Percentiles rank a stretch among this genome's conserved stretches.
These are phyloP conservation scores for Alfaro cultratus DNA, from an alignment of 2,797 vertebrate genomes.

Conservation along the genomic window DNA sequence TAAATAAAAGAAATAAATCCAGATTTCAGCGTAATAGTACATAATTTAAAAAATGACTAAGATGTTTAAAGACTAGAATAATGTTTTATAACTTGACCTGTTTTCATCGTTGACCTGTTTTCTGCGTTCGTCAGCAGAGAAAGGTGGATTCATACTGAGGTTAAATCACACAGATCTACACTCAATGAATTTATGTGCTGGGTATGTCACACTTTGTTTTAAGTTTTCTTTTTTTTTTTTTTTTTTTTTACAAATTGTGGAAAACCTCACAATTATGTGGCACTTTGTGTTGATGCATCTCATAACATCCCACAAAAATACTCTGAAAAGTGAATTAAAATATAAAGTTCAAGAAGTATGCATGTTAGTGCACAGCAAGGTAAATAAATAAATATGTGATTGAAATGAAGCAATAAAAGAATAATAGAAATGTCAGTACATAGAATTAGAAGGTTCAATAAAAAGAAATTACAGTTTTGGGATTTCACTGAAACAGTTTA, in stretches of 20 bases:
- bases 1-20: too few species aligned
- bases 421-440: too few species aligned
- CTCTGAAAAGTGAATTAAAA: background rate
- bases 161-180: too few species aligned
- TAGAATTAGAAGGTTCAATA: background rate
- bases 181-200: too few species aligned
- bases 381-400: background rate
- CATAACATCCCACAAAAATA: background rate
- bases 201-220: background rate
- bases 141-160: too few species aligned
- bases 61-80: background rate
- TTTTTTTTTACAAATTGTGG: background rate
- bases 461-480: background rate
- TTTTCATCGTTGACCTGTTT: background rate
- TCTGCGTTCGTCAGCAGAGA: too few species aligned
- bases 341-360: background rate
- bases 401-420: too few species aligned
- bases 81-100: background rate
- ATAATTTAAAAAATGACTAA: background rate
- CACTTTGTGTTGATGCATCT: background rate
- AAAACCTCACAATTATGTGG: background rate
- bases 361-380: background rate
- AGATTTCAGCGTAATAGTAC: background rate
- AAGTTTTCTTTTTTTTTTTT: background rate
- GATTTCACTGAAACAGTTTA: too few species aligned